Percentiles rank a stretch among this genome's conserved stretches.
phyloP scores from a whole-genome alignment of 2,888 invertebrate genomes.

The Mayetiola destructor region DNA sequence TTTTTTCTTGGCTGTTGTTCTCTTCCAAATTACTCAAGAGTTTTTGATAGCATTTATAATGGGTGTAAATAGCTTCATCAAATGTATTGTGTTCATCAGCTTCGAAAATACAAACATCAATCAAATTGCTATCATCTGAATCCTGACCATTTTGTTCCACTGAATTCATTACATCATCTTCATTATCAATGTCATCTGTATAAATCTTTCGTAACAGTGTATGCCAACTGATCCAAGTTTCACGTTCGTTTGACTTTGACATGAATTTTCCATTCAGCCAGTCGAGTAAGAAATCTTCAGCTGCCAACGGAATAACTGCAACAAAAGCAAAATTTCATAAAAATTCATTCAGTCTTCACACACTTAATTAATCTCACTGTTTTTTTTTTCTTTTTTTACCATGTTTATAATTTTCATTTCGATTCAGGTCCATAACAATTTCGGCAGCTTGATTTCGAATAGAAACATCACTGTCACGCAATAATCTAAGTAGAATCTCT shows the following conservation, averaged over 20 bases:
- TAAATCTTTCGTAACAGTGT: not conserved
- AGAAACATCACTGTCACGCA: slow-evolving; percentile 27
- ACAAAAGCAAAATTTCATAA: slow-evolving; percentile 1
- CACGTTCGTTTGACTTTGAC: not conserved
- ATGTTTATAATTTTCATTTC: not conserved
- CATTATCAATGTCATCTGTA: not conserved
- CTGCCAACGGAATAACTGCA: not conserved
- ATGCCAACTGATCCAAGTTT: not conserved
- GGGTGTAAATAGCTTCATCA: not conserved
- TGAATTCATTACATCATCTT: not conserved
- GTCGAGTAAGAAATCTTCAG: slow-evolving; percentile 1
- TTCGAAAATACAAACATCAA: slow-evolving; percentile 9
- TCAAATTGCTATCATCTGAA: not conserved
- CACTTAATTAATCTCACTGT: too few species aligned
- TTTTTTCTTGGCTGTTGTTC: not conserved
- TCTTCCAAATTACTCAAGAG: not conserved
- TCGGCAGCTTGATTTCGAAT: slow-evolving; percentile 25
- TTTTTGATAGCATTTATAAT: not conserved
- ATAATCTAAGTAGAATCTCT: slow-evolving; percentile 23
- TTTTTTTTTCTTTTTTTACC: not conserved
- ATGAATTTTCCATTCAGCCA: not conserved
- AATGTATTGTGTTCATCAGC: not conserved
- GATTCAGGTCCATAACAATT: slow-evolving; percentile 22
- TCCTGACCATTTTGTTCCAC: not conserved
- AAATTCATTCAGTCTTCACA: not conserved